Conservation (phyloP, 1,140 invertebrate genomes). For the Littorina saxatilis region DNA sequence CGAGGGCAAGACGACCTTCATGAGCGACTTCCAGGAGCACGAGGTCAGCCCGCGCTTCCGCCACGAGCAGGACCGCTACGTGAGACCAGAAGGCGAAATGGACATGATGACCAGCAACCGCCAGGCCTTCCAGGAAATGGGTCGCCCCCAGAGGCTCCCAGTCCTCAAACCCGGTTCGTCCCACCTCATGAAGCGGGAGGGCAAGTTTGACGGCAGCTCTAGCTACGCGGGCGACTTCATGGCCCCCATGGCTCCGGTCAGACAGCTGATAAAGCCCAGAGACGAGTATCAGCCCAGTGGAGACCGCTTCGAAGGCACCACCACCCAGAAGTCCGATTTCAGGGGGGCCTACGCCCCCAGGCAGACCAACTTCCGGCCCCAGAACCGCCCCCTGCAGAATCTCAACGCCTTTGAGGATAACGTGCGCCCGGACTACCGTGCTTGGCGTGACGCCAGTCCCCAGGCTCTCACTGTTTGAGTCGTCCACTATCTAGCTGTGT, state of each 20-base stretch:
- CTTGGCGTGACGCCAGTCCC: not conserved
- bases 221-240: conserved; percentile 46
- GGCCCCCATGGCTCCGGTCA: conserved; percentile 1
- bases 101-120: conserved; percentile 57
- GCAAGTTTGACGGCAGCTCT: conserved; percentile 38
- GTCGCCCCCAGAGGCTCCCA: not conserved
- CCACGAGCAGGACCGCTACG: conserved; percentile 34
- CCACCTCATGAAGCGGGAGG: conserved; percentile 37
- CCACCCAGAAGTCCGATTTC: conserved; percentile 41
- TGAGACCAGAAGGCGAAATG: conserved; percentile 45
- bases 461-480: conserved; percentile 7
- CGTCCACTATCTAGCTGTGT: no score
- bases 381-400: conserved; percentile 14
- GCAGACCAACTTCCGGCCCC: conserved; percentile 39
- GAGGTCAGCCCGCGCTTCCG: conserved; percentile 23
- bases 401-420: conserved; percentile 37
- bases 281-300: conserved; percentile 40
- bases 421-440: conserved; percentile 3
- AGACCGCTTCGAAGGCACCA: conserved; percentile 32
- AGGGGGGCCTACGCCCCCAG: conserved; percentile 23
- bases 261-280: conserved; percentile 28
- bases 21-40: conserved; percentile 33
- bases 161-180: conserved; percentile 47
- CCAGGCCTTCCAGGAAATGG: conserved; percentile 57
- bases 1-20: conserved; percentile 39